Evolutionary conservation across 2,113 vertebrate species (phyloP), one percentile per base, ranked within the genome.

Genomic region (Odontophorus gujanensis): DNA sequence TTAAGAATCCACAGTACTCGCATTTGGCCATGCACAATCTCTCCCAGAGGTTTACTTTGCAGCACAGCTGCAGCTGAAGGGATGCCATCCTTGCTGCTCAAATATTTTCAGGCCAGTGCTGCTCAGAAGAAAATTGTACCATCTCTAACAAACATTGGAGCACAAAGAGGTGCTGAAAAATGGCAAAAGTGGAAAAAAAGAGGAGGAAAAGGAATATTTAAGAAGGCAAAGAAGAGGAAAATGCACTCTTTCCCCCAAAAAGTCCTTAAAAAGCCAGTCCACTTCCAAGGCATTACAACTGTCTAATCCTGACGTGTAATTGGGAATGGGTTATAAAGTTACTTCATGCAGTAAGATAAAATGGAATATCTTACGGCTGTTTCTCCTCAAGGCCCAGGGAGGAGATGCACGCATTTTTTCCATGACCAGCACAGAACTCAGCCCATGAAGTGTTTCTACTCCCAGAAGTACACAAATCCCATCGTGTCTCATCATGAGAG

Each of bases 171-270:
- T 63, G 40, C 24, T 48, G 11, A 45, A 89, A 14, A 45, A 72
- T 62, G 63, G 26, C 24, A 72, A 51, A 75, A 71, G 28, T 7
- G 4, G 5, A 48, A 48, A 63, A 48, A 63, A 85, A 61, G 19
- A 51, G 3, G 32, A 42, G 4, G 16, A 61, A 61, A 42, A 69
- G 28, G 15, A n/a, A 4, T 17, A 40, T 77, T 85, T 63, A 62
- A 45, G 57, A 53, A 42, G 20, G 21, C 40, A 32, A 59, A 48
- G 24, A 62, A 20, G 40, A 28, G 16, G 40, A 36, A 57, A 81
- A n/a, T 14, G 4, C 6, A 1, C 0, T 69, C 76, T 69, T n/a
- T 16, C 58, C 28, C 16, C 7, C 11, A 5, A 5, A 53, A 17
- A 28, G 55, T 47, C n/a, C 34, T 63, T 42, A 21, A n/a, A n/a